Evolutionary conservation across 2,797 vertebrate species (phyloP).

Genomic region (Euphonia xanthogaster): DNA sequence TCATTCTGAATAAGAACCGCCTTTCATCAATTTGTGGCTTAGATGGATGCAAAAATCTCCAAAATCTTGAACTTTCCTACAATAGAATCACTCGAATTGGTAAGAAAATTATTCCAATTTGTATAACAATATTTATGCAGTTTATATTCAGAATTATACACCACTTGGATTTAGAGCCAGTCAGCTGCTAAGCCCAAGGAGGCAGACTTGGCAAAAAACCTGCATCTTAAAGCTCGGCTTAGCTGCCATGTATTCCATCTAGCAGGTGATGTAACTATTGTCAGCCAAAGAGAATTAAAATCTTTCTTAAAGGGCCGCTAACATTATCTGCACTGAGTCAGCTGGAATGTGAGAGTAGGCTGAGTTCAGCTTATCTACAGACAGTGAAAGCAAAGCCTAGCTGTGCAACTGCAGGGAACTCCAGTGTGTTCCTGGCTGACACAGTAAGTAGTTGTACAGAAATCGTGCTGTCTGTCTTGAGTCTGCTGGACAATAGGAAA

Average conservation of each 20-base stretch:
- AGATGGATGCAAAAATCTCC: slow-evolving; percentile 81
- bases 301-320: background rate
- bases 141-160: background rate
- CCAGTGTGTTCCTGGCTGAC: background rate
- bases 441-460: background rate
- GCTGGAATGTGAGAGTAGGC: background rate
- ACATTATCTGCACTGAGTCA: background rate
- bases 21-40: slow-evolving; percentile 88
- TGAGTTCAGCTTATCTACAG: background rate
- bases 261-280: background rate
- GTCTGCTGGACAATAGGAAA: background rate
- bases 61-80: slow-evolving; percentile 86
- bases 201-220: background rate
- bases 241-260: background rate
- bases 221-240: background rate
- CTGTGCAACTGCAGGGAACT: background rate
- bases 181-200: background rate
- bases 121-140: background rate
- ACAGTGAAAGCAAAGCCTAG: background rate
- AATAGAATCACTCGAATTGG: slow-evolving; percentile 90
- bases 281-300: background rate
- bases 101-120: slow-evolving; percentile 69
- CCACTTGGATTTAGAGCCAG: background rate
- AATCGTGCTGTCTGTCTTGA: background rate
- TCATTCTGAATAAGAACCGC: slow-evolving; percentile 85